phyloP scores from a whole-genome alignment of 2,797 vertebrate genomes.

The Lagocephalus sceleratus region DNA sequence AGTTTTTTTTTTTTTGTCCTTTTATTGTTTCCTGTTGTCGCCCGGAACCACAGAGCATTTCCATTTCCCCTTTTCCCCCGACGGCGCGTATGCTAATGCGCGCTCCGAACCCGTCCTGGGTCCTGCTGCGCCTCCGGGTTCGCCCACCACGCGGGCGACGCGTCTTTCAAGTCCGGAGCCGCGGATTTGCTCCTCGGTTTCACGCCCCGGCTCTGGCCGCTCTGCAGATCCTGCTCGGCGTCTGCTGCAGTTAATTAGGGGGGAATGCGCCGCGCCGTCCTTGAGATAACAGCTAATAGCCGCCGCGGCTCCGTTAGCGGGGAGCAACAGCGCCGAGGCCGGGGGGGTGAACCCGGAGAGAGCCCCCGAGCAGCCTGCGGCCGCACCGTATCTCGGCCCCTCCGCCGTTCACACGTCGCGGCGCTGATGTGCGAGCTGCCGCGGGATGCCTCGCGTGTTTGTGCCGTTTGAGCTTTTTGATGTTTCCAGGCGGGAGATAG shows the following conservation, averaged over 20 bases:
- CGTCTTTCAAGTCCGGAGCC: constrained; percentile 44
- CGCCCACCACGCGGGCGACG: constrained; percentile 8
- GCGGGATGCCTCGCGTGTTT: constrained; percentile 34
- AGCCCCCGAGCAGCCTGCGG: too few species aligned
- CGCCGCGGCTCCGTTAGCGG: constrained; percentile 38
- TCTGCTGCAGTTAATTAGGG: constrained; percentile 64
- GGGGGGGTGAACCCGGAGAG: too few species aligned
- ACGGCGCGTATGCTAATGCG: too few species aligned
- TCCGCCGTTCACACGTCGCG: background rate
- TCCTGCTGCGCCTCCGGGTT: constrained; percentile 1
- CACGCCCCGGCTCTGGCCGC: constrained; percentile 31
- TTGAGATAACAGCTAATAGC: constrained; percentile 62
- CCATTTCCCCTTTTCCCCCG: too few species aligned
- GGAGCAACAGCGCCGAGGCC: too few species aligned
- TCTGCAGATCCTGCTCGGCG: constrained; percentile 52
- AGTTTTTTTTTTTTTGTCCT: too few species aligned
- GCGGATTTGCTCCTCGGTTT: constrained; percentile 64
- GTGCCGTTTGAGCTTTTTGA: constrained; percentile 17
- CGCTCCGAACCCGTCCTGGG: background rate
- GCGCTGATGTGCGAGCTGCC: constrained; percentile 18
- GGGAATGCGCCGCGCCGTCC: constrained; percentile 49
- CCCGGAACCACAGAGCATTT: too few species aligned
- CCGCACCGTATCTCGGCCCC: background rate
- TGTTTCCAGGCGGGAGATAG: constrained; percentile 29
- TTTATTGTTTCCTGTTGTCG: too few species aligned